phyloP scores from a whole-genome alignment of 1,140 invertebrate species.

The Hyposmocoma kahamanoa region DNA sequence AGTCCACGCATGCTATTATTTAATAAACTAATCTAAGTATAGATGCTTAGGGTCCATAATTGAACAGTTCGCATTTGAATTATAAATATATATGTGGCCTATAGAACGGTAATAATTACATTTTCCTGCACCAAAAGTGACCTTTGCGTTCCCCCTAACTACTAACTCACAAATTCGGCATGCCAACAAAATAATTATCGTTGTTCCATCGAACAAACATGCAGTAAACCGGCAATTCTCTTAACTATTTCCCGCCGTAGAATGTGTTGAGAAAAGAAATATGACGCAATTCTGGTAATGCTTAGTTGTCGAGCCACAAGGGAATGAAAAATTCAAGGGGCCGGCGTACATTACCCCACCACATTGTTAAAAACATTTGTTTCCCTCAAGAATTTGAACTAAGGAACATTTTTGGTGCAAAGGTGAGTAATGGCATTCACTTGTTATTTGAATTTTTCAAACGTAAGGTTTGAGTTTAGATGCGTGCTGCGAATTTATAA shows the following conservation, averaged over 20 bases:
- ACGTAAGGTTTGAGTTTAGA: not conserved
- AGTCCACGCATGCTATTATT: too few relatives aligned
- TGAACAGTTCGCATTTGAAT: too few relatives aligned
- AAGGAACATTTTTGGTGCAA: conserved; percentile 41
- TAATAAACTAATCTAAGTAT: too few relatives aligned
- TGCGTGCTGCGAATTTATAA: not conserved
- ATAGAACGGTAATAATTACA: too few relatives aligned
- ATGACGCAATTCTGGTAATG: conserved; percentile 72
- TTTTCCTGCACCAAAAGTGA: too few relatives aligned
- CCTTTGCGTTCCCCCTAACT: too few relatives aligned
- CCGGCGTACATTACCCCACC: conserved; percentile 58
- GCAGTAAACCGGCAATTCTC: conserved; percentile 46
- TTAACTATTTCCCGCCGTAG: conserved; percentile 55
- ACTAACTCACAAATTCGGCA: not conserved
- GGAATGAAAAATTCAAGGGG: conserved; percentile 72
- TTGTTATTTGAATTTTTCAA: conserved; percentile 12
- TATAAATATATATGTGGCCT: too few relatives aligned
- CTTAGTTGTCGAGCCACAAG: conserved; percentile 67
- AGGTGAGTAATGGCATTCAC: conserved; percentile 40
- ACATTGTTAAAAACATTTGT: conserved; percentile 64
- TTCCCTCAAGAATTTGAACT: conserved; percentile 37
- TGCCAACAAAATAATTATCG: not conserved
- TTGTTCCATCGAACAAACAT: not conserved
- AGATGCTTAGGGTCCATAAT: too few relatives aligned
- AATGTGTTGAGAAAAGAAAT: conserved; percentile 67